Base-by-base conservation (phyloP, 2,888 invertebrate species). In the Ormia ochracea region DNA sequence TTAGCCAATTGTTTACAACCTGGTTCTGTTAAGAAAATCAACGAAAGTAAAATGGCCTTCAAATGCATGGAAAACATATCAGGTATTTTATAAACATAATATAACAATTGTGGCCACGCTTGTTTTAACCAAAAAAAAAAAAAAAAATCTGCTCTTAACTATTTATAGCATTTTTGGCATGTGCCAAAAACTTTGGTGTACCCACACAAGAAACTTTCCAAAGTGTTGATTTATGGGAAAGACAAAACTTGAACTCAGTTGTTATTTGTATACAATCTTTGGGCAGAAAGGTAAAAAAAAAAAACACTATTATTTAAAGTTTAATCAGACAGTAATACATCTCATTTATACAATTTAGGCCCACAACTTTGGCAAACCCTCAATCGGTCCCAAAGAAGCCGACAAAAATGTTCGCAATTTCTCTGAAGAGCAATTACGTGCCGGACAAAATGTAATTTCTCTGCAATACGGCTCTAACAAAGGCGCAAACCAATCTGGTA, bases 31-130 rank as follows among this genome's bases (percentile, higher is more conserved):
- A 98, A 97, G 91, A 98, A 97, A 91, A 93, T 98, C 84, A 98
- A 98, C 90, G 93, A 93, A 84, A 95, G 95, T 75, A 93, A 94
- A 87, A 95, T 97, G 94, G 97, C 96, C 77, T 99, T 98, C 91
- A 98, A 98, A 88, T 97, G 97, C 90, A 99, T 99, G 98, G 98
- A 99, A 91, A 99, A 99, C 90, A 98, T 99, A 85, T 97, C 97
- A 12, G 87, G 86, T 86, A 33, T 59, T 26, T 4, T 17, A 45
- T 7, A 38, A 7, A 21, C 21, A 36, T 38, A 17, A 1, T 21
- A 28, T 12, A 54, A 52, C 21, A 2, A 33, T 48, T 36, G n/a
- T 28, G 7, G 14, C 52, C n/a, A n/a, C n/a, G n/a, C n/a, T n/a
- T n/a, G n/a, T n/a, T n/a, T n/a, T n/a, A n/a, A n/a, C n/a, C n/a